Base-by-base conservation (phyloP, 2,797 vertebrate species). In the Helicolenus hilgendorfi region DNA sequence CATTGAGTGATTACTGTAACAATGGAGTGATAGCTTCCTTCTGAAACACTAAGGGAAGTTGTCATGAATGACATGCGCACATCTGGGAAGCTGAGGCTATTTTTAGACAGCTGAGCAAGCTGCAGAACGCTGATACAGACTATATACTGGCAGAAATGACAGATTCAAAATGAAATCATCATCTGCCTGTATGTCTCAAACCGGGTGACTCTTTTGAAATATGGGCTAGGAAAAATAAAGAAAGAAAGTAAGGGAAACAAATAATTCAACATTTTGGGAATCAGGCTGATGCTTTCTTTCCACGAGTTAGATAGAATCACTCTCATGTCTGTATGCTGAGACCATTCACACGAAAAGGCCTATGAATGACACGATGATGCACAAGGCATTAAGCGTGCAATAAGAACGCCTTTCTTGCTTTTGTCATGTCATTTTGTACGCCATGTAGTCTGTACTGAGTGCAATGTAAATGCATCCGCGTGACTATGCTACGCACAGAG, bases 1-100 rank as follows among this genome's bases (percentile, higher is more conserved):
- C 75, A 77, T 22, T 76, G 63, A 71, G 15, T 64, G 67, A 88
- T 92, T 88, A 84, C 91, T 91, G 91, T 92, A 91, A 90, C 31
- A 63, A 69, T 24, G 79, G 79, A 80, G 72, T 33, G 55, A 82
- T 14, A 7, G 64, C 83, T 89, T 79, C 83, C 73, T 83, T 35
- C 73, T 86, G 60, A 83, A 69, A 86, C 41, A 33, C 69, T 20
- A 83, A 78, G 56, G 77, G 56, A 81, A 38, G 68, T 67, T 64
- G 70, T 91, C 81, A 80, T 82, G 72, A 77, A 63, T 88, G 84
- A 90, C 75, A 84, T 15, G 11, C 10, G 22, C 35, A 59, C 63
- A 80, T 89, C 73, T 86, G 77, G 72, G 75, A 86, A 88, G 71
- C 72, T 56, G 68, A 60, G 29, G 74, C 15, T 87, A 83, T 83